Base-by-base conservation (phyloP, 2,113 vertebrate species). In the Nothoprocta perdicaria region DNA sequence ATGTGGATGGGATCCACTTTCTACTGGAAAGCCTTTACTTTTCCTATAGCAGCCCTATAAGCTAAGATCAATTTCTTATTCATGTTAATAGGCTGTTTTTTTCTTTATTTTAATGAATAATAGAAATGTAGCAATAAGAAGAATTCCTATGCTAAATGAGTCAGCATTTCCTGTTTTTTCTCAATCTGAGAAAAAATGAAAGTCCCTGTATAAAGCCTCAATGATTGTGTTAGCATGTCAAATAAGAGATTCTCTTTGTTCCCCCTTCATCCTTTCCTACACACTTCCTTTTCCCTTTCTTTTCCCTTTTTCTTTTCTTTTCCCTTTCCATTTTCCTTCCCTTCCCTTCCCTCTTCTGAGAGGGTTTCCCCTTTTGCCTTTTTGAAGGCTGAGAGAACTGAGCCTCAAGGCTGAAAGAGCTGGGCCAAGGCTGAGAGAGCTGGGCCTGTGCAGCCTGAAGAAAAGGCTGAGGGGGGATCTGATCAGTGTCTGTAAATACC, bases 1-100 rank as follows among this genome's bases (percentile, higher is more conserved):
- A 48, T 61, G 62, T 73, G 31, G 22, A 45, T 14, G 0, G 0
- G 58, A 7, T 38, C 10, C 0, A 1, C 7, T 38, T 38, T 38
- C 35, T 38, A 38, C 5, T 46, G 13, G 15, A 61, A 12, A 71
- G 2, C 24, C 13, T 26, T 52, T 52, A 24, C 55, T 45, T 81
- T 78, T 81, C 60, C 41, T 61, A 3, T 68, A 29, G 1, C 18
- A 61, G 3, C 3, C 8, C 2, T 35, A 22, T 72, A 62, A 72
- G 3, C 5, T 79, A 40, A 84, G 12, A 9, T 21, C 40, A 66
- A 21, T 52, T 24, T 3, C 9, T 69, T 86, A 35, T 50, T 88
- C 24, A 35, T 0, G 1, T 53, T 62, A 40, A 17, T 6, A 68
- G 40, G 4, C 1, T 84, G n/a, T 18, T 46, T 55, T 55, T 38